Conservation (phyloP, 1,140 invertebrate species). For the Leguminivora glycinivorella region DNA sequence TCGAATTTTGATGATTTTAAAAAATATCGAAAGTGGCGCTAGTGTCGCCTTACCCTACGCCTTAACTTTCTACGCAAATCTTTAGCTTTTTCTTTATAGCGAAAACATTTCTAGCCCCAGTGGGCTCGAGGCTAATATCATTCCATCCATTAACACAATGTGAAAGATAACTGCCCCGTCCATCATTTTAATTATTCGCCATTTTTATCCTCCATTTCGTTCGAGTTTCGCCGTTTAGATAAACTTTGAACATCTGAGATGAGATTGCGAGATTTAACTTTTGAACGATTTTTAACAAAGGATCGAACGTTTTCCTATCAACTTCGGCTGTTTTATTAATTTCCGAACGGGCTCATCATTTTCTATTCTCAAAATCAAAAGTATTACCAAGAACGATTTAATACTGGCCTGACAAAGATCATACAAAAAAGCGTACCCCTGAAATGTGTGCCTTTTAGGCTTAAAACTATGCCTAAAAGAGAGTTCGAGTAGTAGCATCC, state of each 20-base stretch:
- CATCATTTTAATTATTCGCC: neutral
- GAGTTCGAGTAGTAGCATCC: no score
- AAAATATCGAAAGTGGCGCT: no score
- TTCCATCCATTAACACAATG: neutral
- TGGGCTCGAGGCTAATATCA: neutral
- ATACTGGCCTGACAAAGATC: no score
- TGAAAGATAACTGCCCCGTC: neutral
- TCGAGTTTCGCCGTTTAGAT: conserved; percentile 1
- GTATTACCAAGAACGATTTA: no score
- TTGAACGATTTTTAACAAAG: neutral
- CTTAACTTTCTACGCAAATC: no score
- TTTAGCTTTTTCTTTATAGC: no score
- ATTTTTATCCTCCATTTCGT: neutral
- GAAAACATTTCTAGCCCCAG: neutral
- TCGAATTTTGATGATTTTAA: no score
- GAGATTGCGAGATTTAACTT: conserved; percentile 9
- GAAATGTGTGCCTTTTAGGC: no score
- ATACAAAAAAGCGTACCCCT: no score
- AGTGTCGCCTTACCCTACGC: no score
- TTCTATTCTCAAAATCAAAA: no score
- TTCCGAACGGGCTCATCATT: neutral
- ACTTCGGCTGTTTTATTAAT: neutral
- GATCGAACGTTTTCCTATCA: neutral
- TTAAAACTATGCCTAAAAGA: no score
- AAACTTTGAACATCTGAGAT: neutral